These are phyloP conservation scores for Neodontobutis hainanensis DNA, from an alignment of 2,113 vertebrate species.

Conservation along the genomic window DNA sequence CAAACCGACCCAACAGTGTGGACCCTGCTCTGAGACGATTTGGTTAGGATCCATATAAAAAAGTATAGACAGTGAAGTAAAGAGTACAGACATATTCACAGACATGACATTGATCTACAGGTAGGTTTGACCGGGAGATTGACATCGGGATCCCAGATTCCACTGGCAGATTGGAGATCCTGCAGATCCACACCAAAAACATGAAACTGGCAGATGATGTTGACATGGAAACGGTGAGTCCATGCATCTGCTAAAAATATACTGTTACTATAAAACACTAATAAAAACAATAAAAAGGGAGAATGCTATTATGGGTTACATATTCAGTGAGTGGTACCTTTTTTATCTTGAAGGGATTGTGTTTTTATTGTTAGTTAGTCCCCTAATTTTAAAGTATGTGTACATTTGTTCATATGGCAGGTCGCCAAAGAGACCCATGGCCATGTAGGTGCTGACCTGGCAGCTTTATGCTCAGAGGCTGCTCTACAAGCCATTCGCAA, in stretches of 20 bases:
- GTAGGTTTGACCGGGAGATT: slow-evolving; percentile 95
- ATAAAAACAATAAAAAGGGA: neutral
- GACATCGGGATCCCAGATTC: slow-evolving; percentile 96
- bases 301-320: too few species aligned
- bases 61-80: neutral
- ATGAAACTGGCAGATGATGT: slow-evolving; percentile 95
- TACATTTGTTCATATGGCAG: slow-evolving; percentile 11
- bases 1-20: slow-evolving; percentile 95
- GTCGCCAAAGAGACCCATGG: slow-evolving; percentile 86
- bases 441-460: slow-evolving; percentile 94
- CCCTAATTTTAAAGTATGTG: neutral
- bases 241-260: neutral
- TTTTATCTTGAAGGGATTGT: too few species aligned
- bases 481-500: slow-evolving; percentile 95
- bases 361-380: too few species aligned
- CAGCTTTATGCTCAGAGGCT: slow-evolving; percentile 94
- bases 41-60: slow-evolving; percentile 69
- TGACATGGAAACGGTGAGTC: slow-evolving; percentile 89
- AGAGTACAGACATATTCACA: neutral
- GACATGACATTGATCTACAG: slow-evolving; percentile 64
- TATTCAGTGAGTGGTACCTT: too few species aligned
- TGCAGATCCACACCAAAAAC: slow-evolving; percentile 97
- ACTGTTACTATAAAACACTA: neutral
- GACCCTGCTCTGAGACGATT: slow-evolving; percentile 92
- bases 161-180: slow-evolving; percentile 92